Conservation (phyloP, 2,113 vertebrate genomes). For the Rhizomys pruinosus region DNA sequence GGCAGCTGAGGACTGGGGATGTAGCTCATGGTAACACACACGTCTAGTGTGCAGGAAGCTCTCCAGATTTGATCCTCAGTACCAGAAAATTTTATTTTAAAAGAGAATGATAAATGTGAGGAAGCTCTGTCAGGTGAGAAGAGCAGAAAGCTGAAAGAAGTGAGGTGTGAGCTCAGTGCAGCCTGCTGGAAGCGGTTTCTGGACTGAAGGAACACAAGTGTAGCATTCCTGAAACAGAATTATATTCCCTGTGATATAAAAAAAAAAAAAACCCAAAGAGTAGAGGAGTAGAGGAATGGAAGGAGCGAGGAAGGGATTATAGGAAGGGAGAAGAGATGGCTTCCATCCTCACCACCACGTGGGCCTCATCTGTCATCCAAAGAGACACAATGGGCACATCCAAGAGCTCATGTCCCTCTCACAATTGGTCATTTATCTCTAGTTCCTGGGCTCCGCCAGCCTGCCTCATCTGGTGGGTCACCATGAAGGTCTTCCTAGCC, state of each 20-base stretch:
- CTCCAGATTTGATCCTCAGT: not conserved
- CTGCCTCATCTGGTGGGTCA: not conserved
- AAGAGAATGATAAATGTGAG: too few species aligned
- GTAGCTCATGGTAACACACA: not conserved
- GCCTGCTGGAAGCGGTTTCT: not conserved
- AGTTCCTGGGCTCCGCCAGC: not conserved
- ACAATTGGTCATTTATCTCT: not conserved
- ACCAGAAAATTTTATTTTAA: too few species aligned
- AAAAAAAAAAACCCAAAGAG: accelerated
- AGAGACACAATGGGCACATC: not conserved
- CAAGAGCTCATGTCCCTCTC: not conserved
- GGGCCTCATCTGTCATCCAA: not conserved
- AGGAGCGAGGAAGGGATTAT: accelerated
- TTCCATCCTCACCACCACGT: not conserved
- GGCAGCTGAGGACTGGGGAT: not conserved
- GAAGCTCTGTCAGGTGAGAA: not conserved
- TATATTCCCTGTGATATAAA: not conserved
- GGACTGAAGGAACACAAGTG: not conserved
- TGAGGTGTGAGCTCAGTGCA: not conserved
- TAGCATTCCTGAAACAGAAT: not conserved
- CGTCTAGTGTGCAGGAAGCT: not conserved
- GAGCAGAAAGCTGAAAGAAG: not conserved
- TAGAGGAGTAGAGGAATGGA: too few species aligned
- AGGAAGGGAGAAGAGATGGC: not conserved
- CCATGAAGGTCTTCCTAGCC: not conserved